Percentiles rank a stretch among this genome's conserved stretches.
phyloP scores from a whole-genome alignment of 2,888 invertebrate species.

The Cecidostiba fungosa region DNA sequence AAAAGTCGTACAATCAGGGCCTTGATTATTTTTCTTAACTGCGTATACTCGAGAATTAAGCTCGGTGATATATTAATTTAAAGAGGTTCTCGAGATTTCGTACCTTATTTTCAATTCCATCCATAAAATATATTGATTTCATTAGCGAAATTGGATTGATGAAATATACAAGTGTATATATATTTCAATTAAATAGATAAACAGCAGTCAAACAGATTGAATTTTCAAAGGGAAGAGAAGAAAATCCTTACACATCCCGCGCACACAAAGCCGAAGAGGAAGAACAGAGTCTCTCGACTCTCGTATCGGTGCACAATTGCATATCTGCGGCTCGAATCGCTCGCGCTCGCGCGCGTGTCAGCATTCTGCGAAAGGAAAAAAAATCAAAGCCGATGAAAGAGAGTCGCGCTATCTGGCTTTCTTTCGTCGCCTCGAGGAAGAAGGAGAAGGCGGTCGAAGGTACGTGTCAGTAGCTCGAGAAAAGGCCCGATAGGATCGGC shows the following conservation, averaged over 20 bases:
- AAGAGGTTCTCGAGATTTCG: not conserved
- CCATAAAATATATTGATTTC: no score
- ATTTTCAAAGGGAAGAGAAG: not conserved
- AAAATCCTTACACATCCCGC: slow-evolving; percentile 16
- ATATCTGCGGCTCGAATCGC: slow-evolving; percentile 55
- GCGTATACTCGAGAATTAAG: no score
- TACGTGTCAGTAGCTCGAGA: slow-evolving; percentile 66
- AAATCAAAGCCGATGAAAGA: slow-evolving; percentile 48
- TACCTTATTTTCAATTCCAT: no score
- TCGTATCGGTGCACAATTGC: slow-evolving; percentile 57
- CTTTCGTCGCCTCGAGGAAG: slow-evolving; percentile 41
- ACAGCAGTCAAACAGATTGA: not conserved
- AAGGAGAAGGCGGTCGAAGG: slow-evolving; percentile 50
- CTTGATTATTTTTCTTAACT: not conserved
- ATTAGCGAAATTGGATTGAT: not conserved
- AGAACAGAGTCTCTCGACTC: slow-evolving; percentile 10
- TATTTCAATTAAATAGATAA: no score
- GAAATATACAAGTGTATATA: no score
- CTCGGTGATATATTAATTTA: not conserved
- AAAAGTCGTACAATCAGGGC: not conserved
- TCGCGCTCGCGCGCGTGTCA: slow-evolving; percentile 10
- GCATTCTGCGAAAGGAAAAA: slow-evolving; percentile 40
- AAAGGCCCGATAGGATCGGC: slow-evolving; percentile 48
- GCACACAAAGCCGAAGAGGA: slow-evolving; percentile 19
- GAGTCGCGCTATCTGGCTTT: slow-evolving; percentile 27